Conservation (phyloP, 2,888 invertebrate genomes). For the Synergus gifuensis region DNA sequence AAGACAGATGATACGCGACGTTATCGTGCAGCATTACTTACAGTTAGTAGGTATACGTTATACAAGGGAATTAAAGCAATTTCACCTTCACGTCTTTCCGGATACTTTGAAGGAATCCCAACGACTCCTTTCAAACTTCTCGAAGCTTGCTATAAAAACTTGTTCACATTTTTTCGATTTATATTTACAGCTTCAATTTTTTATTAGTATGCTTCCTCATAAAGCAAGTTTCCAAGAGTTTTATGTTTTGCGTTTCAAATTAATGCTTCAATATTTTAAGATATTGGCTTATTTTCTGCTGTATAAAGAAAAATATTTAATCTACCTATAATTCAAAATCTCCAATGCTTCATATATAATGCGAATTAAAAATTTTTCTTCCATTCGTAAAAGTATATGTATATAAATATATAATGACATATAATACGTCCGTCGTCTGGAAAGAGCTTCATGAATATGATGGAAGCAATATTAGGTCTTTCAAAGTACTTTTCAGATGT, state of each 20-base stretch:
- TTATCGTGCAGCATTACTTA: constrained; percentile 17
- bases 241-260: too few species aligned
- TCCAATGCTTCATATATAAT: background rate
- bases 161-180: background rate
- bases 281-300: background rate
- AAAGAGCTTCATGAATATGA: constrained; percentile 15
- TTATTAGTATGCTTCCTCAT: too few species aligned
- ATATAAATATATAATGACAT: too few species aligned
- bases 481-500: constrained; percentile 29
- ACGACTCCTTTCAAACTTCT: background rate
- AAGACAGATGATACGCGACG: constrained; percentile 39
- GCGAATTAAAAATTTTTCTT: background rate
- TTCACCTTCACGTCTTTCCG: constrained; percentile 4
- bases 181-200: background rate
- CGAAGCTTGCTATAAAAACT: background rate
- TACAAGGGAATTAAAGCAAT: constrained; percentile 27
- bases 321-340: background rate
- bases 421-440: background rate
- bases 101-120: constrained; percentile 16
- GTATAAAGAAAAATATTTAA: background rate
- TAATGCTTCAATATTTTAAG: too few species aligned
- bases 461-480: background rate
- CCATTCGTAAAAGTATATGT: background rate
- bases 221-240: too few species aligned
- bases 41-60: constrained; percentile 18